Evolutionary conservation across 2,113 vertebrate species (phyloP).

Genomic region (Lophotis ruficrista): DNA sequence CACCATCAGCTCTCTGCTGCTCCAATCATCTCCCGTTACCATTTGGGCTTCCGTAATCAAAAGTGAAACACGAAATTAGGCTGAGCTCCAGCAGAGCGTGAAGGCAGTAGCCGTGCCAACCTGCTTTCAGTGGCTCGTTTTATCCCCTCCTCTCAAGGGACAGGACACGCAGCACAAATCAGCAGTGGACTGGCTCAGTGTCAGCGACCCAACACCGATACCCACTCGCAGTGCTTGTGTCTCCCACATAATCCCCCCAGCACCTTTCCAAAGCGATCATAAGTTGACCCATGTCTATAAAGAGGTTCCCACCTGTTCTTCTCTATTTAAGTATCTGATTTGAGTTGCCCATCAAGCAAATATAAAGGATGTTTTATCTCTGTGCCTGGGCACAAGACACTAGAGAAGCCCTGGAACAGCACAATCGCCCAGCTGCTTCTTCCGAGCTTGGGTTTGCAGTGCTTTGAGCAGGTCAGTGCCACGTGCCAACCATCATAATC

Average conservation of each 20-base stretch:
- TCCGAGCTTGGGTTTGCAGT: background rate
- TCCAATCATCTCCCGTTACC: background rate
- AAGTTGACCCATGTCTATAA: fast-evolving
- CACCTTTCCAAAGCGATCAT: background rate
- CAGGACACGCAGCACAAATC: background rate
- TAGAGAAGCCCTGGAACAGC: background rate
- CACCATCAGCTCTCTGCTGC: background rate
- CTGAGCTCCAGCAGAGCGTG: background rate
- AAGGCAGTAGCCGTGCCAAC: slow-evolving; percentile 2
- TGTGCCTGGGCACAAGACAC: background rate
- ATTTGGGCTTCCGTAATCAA: background rate
- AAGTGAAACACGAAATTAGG: background rate
- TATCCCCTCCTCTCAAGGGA: background rate
- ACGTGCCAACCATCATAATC: fast-evolving
- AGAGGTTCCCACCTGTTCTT: background rate
- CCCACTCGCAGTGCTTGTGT: background rate
- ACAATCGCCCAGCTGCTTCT: background rate
- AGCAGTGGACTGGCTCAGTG: background rate
- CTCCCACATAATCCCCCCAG: background rate
- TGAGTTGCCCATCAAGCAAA: background rate
- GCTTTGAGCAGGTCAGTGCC: background rate
- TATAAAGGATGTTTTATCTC: background rate
- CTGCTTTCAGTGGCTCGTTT: background rate
- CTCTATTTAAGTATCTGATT: background rate
- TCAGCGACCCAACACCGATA: background rate